Percentiles rank a stretch among this genome's conserved stretches.
phyloP scores from a whole-genome alignment of 2,113 vertebrate genomes.

The Vulpes vulpes region DNA sequence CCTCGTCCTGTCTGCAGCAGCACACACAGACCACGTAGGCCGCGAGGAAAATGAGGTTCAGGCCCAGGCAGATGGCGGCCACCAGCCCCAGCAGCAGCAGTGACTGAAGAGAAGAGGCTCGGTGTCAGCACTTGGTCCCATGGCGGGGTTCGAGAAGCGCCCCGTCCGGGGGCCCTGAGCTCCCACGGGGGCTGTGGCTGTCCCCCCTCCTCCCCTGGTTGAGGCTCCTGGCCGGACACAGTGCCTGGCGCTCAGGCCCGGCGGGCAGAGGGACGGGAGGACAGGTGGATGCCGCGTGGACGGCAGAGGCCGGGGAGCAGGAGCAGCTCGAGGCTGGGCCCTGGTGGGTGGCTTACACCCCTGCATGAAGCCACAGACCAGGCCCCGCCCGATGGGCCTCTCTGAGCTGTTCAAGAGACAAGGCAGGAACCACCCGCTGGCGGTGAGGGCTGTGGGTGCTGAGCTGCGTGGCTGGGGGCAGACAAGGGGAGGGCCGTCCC shows the following conservation, averaged over 20 bases:
- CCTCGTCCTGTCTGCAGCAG: conserved; percentile 89
- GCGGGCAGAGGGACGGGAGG: background rate
- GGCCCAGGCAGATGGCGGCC: conserved; percentile 92
- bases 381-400: background rate
- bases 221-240: background rate
- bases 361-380: background rate
- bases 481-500: background rate
- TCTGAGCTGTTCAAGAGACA: background rate
- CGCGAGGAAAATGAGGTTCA: conserved; percentile 94
- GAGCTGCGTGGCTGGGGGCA: background rate
- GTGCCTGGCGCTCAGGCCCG: accelerated
- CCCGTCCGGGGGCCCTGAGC: accelerated
- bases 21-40: conserved; percentile 94
- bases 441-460: background rate
- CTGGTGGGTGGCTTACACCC: background rate
- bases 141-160: accelerated
- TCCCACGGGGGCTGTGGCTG: accelerated
- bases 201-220: background rate
- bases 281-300: accelerated
- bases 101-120: conserved; percentile 85
- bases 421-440: background rate
- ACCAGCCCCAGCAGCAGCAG: conserved; percentile 94
- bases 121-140: background rate
- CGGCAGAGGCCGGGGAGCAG: background rate
- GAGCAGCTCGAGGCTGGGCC: accelerated